Evolutionary conservation across 1,140 invertebrate species (phyloP), one percentile per base, ranked within the genome.

Genomic region (Melanaphis sacchari): DNA sequence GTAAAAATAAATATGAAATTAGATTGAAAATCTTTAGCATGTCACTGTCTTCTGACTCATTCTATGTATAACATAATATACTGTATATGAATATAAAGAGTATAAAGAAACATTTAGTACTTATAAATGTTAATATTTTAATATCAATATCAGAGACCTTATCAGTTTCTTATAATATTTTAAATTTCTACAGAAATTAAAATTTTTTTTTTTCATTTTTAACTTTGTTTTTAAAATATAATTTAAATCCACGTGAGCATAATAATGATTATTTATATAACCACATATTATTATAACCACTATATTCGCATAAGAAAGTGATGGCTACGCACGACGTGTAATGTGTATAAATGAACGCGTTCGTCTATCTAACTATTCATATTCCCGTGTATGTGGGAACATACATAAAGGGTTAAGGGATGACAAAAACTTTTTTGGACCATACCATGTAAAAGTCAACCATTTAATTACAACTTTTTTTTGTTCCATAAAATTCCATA

Each of bases 391-490:
- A 46, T 49, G 22, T 31, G 26, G 21, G 8, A 52, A 38, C n/a
- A 36, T 26, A 88, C 18, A 49, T 46, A 89, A 38, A 89, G 21
- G 87, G 46, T 46, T 52, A 38, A 89, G 21, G 87, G 46, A 89
- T 38, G n/a, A 46, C 41, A 46, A 46, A 87, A 88, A 88, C 85
- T 91, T 91, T 91, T 76, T 91, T 76, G 54, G 54, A 43, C 52
- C 11, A 81, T 36, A 36, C 38, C 59, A 0, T 21, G n/a, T n/a
- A 91, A 31, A 91, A 91, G 54, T 59, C 38, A 24, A 18, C 36
- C 90, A n/a, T 91, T 59, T 91, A 91, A 81, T 91, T 31, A 76
- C 59, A 81, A 91, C 54, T 81, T 76, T 81, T 49, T 90, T 31
- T 59, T 43, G 90, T 81, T 91, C 7, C 21, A 21, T 66, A 76